phyloP scores from a whole-genome alignment of 2,888 invertebrate species.

The Diaperis boleti region DNA sequence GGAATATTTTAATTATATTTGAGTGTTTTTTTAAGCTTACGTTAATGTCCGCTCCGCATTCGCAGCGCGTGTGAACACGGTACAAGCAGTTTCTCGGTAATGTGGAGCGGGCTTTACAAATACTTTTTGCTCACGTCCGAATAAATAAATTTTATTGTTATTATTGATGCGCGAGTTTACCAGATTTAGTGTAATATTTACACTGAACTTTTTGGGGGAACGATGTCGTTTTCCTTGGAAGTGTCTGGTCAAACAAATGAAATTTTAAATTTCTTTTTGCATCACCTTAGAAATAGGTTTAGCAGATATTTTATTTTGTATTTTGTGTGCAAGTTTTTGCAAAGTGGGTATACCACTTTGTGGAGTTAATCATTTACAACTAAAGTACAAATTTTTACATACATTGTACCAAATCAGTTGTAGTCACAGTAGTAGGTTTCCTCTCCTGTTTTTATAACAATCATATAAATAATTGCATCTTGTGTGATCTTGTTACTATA shows the following conservation, averaged over 20 bases:
- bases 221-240: slow-evolving; percentile 19
- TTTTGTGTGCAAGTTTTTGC: slow-evolving; percentile 13
- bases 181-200: slow-evolving; percentile 38
- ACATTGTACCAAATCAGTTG: slow-evolving; percentile 19
- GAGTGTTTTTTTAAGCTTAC: neutral
- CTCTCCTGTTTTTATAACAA: slow-evolving; percentile 4
- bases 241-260: slow-evolving; percentile 6
- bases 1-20: neutral
- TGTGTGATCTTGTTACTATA: slow-evolving; percentile 17
- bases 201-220: slow-evolving; percentile 5
- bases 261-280: slow-evolving; percentile 17
- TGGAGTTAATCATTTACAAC: neutral
- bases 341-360: slow-evolving; percentile 7
- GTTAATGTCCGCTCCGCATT: too few species aligned
- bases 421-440: slow-evolving; percentile 10
- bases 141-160: neutral
- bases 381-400: slow-evolving; percentile 15
- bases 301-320: neutral
- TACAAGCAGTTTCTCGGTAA: too few species aligned
- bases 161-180: slow-evolving; percentile 6
- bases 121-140: neutral
- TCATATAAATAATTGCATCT: neutral
- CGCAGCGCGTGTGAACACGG: too few species aligned
- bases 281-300: slow-evolving; percentile 19
- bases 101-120: too few species aligned